A percentile compares a stretch with the other conserved stretches of the same genome.
Conservation (phyloP, 2,797 vertebrate species). For the Tauraco hartlaubi region DNA sequence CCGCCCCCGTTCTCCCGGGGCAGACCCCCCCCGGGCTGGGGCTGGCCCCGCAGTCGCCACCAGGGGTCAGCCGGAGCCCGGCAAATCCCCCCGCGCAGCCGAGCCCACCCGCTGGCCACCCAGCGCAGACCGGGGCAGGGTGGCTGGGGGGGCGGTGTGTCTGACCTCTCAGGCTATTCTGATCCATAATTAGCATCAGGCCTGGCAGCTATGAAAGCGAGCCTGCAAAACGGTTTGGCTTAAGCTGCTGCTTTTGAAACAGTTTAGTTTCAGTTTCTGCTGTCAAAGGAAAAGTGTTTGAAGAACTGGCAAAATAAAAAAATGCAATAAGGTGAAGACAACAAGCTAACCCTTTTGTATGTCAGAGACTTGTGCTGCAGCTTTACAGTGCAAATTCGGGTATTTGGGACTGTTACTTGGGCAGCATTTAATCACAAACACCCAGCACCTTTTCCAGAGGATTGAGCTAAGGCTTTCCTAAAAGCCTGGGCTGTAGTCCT, state of each 20-base stretch:
- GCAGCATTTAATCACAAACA: neutral
- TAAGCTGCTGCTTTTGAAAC: too few species aligned
- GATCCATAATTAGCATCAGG: neutral
- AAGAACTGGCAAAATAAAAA: neutral
- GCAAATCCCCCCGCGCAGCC: neutral
- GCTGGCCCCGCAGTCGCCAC: neutral
- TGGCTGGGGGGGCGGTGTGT: too few species aligned
- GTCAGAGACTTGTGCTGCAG: neutral
- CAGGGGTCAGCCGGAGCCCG: conserved; percentile 44
- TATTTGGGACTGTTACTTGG: rapidly evolving
- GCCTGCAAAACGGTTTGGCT: neutral
- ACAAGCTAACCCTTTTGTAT: rapidly evolving
- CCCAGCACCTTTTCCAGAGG: neutral
- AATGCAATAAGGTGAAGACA: neutral
- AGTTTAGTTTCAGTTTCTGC: too few species aligned
- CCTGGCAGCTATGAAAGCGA: neutral
- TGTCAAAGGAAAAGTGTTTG: neutral
- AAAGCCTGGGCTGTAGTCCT: neutral
- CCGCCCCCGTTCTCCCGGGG: neutral
- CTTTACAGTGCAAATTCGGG: too few species aligned
- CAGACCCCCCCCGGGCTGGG: too few species aligned
- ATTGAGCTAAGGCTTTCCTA: neutral
- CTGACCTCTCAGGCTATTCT: neutral
- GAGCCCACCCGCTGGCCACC: too few species aligned
- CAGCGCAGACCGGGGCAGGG: too few species aligned